These are phyloP conservation scores for Epizoanthus ramosus DNA, from an alignment of 92 coral and sea anemone genomes.

Conservation along the genomic window DNA sequence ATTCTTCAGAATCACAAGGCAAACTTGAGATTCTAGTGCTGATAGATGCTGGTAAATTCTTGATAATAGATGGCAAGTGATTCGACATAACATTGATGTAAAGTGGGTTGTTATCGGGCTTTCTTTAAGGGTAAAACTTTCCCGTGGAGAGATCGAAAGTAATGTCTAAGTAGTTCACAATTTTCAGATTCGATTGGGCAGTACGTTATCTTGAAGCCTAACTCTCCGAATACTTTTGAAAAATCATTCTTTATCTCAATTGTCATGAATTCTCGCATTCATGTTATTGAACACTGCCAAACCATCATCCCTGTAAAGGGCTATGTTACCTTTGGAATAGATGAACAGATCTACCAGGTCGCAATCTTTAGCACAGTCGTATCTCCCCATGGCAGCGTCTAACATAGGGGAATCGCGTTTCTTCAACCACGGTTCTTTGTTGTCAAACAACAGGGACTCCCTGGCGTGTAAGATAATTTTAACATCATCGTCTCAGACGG, in stretches of 20 bases:
- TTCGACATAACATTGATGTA: too few relatives aligned
- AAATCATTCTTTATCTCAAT: not conserved
- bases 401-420: slow-evolving; percentile 28
- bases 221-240: not conserved
- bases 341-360: slow-evolving; percentile 43
- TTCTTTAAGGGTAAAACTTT: not conserved
- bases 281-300: too few relatives aligned
- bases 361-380: slow-evolving; percentile 59
- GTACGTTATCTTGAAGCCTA: slow-evolving; percentile 9
- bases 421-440: slow-evolving; percentile 45
- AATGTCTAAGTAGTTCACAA: not conserved
- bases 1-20: too few relatives aligned
- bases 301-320: too few relatives aligned
- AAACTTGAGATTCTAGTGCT: too few relatives aligned
- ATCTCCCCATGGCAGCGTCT: slow-evolving; percentile 63
- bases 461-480: slow-evolving; percentile 50
- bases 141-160: slow-evolving; percentile 7
- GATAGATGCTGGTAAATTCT: too few relatives aligned
- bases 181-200: not conserved
- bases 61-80: too few relatives aligned
- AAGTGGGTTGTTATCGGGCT: too few relatives aligned
- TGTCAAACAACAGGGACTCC: slow-evolving; percentile 50
- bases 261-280: not conserved
- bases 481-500: slow-evolving; percentile 25
- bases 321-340: too few relatives aligned